phyloP scores from a whole-genome alignment of 2,888 invertebrate species.

The Apotomis betuletana region DNA sequence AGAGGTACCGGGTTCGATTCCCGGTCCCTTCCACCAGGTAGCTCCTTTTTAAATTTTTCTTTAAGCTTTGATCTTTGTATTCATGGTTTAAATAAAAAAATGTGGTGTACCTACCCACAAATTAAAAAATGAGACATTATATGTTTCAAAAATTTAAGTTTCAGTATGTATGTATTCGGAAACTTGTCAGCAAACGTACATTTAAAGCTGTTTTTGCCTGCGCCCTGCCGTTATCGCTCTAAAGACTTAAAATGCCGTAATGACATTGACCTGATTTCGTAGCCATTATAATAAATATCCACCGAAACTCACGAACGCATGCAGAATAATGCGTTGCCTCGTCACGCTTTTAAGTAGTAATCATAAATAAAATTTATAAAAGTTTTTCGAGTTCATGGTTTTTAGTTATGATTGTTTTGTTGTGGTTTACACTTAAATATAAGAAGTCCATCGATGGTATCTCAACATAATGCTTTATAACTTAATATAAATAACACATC shows the following conservation, averaged over 20 bases:
- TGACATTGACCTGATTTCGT: constrained; percentile 18
- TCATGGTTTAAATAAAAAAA: no score
- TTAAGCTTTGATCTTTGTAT: no score
- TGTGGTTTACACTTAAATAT: no score
- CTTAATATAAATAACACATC: no score
- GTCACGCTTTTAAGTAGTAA: constrained; percentile 20
- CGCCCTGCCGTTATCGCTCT: neutral
- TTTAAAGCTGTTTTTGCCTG: neutral
- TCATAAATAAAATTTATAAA: constrained; percentile 22
- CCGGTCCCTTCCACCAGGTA: no score
- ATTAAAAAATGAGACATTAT: no score
- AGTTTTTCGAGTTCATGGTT: neutral
- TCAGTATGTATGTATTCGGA: neutral
- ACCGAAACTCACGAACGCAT: constrained; percentile 14
- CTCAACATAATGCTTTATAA: no score
- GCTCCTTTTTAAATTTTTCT: no score
- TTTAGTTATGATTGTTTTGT: neutral
- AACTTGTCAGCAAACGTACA: neutral
- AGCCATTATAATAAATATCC: constrained; percentile 16
- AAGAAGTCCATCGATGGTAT: no score
- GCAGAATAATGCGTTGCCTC: constrained; percentile 10
- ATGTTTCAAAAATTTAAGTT: no score
- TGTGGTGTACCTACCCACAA: no score
- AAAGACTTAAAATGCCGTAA: constrained; percentile 17
- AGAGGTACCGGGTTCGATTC: no score